Base-by-base conservation (phyloP, 53 echinoderm and acorn worm species). In the Mesocentrotus franciscanus region DNA sequence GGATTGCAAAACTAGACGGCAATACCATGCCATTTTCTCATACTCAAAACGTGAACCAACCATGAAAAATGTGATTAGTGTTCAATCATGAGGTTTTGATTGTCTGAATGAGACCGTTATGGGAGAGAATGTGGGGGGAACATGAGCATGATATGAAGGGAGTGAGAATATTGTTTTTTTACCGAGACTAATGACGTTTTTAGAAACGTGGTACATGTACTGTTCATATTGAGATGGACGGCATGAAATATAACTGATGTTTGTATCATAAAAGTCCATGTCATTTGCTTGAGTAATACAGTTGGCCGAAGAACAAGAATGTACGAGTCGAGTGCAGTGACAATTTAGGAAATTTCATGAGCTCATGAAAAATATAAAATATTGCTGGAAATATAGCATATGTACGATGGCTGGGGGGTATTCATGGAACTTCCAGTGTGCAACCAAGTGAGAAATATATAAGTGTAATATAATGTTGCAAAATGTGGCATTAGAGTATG, bases 41-140 rank as follows among this genome's bases (percentile, higher is more conserved):
- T 27, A 57, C 26, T 57, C 81, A 57, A 57, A 87, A 57, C 87
- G 20, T 87, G n/a, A 57, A 87, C 57, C 84, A 84, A 84, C 39
- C 24, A 11, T 84, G 84, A 57, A 87, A 58, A 87, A 58, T 87
- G 87, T 57, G 58, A 87, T 87, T 87, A 87, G 58, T 58, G 29
- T 58, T 57, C 58, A 87, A 33, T 81, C 81, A 81, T 22, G 42
- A 81, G 18, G 42, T 39, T 39, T 81, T 20, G 20, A 20, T 18
- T 18, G 22, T 42, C 2, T 56, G 27, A 26, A 27, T 7, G 20
- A n/a, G 6, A 57, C 87, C 87, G 10, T 81, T 1, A 18, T 36
- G 81, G 34, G 81, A 42, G 7, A 42, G 18, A 81, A 81, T 7
- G 74, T 74, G 18, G 81, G 81, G 29, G 42, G 42, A 39, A 81